Conservation (phyloP, 2,797 vertebrate genomes). For the Urosaurus nigricauda region DNA sequence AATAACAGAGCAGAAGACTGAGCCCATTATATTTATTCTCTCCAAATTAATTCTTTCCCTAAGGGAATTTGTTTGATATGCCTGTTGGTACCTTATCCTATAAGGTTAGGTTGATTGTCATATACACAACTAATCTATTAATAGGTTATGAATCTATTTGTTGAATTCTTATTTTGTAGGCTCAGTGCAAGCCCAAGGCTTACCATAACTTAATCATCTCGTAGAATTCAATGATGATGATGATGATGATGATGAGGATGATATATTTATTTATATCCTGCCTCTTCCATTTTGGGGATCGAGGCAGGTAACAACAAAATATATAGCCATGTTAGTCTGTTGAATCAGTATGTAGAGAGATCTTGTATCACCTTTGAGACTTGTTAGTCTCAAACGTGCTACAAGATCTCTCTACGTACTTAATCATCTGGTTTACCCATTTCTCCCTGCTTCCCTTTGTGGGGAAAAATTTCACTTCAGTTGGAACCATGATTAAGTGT, state of each 20-base stretch:
- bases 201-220: too few relatives aligned
- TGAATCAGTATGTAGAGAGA: too few relatives aligned
- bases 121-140: too few relatives aligned
- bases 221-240: too few relatives aligned
- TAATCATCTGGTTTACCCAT: not conserved
- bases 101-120: not conserved
- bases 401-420: too few relatives aligned
- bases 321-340: too few relatives aligned
- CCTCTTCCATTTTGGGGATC: too few relatives aligned
- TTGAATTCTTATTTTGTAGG: not conserved
- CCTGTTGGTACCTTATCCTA: not conserved
- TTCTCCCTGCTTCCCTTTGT: not conserved
- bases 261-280: too few relatives aligned
- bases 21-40: not conserved
- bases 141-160: not conserved
- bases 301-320: too few relatives aligned
- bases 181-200: not conserved
- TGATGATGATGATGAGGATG: too few relatives aligned
- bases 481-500: not conserved
- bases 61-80: not conserved
- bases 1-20: not conserved
- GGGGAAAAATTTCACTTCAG: not conserved
- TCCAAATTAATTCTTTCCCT: not conserved
- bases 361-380: too few relatives aligned
- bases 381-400: too few relatives aligned